These are phyloP conservation scores for Megamerina dolium DNA, from an alignment of 2,888 invertebrate genomes.

Conservation along the genomic window DNA sequence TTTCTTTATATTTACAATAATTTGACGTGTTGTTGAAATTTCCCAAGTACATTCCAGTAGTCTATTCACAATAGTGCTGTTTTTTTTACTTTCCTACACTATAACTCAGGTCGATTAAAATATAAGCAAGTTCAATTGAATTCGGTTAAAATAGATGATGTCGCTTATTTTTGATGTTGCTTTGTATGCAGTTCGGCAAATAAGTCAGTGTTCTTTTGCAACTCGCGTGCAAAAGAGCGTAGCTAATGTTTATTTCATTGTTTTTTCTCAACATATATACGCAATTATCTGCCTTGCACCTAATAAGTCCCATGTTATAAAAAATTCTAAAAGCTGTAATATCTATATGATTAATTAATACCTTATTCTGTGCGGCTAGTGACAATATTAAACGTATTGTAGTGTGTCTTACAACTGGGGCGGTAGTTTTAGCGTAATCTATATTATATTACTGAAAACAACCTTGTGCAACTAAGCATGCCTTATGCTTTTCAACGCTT, in stretches of 20 bases:
- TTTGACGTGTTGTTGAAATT: too few relatives aligned
- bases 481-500: conserved; percentile 2
- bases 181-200: too few relatives aligned
- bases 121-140: too few relatives aligned
- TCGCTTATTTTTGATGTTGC: too few relatives aligned
- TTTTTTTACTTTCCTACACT: too few relatives aligned
- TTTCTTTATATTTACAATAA: too few relatives aligned
- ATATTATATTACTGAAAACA: not conserved
- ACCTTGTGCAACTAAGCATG: conserved; percentile 4
- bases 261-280: conserved; percentile 6
- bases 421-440: not conserved
- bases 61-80: too few relatives aligned
- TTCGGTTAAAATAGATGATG: too few relatives aligned
- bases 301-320: conserved; percentile 2
- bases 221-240: too few relatives aligned
- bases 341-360: conserved; percentile 9
- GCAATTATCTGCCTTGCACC: conserved; percentile 15
- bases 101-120: too few relatives aligned
- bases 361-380: conserved; percentile 6
- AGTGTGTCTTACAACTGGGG: not conserved
- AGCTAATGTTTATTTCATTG: conserved; percentile 1
- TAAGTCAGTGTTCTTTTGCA: too few relatives aligned
- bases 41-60: too few relatives aligned
- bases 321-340: conserved; percentile 7
- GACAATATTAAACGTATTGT: conserved; percentile 8